Evolutionary conservation across 2,113 vertebrate genomes (phyloP), one percentile per base, ranked within the genome.

Genomic region (Brienomyrus brachyistius): DNA sequence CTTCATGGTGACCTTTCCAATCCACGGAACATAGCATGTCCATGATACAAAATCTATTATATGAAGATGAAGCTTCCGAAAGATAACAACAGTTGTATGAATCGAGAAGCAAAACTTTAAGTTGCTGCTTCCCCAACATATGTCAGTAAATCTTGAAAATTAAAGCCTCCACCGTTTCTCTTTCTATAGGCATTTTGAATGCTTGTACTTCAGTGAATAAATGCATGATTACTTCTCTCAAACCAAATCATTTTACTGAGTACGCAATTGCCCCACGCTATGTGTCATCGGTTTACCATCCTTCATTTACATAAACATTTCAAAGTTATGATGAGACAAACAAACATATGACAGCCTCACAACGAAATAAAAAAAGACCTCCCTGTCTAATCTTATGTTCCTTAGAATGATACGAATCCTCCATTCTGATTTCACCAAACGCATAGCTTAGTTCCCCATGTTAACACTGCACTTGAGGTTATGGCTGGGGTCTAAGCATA

Each of bases 391-490:
- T 82, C 70, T 21, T 31, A 54, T 70, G 31, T 31, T 48, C 48
- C 10, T 45, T 50, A 40, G 10, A 89, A 86, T 90, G 88, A 90
- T 66, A 89, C 90, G 89, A 92, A 91, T 91, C 87, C 59, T 90
- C 89, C 86, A 92, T 92, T 94, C 93, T 93, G 93, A 92, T 91
- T 93, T 90, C 91, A 93, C 94, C 93, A 94, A 94, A 91, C 11
- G 66, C 88, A 89, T 94, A 95, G 93, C 91, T 93, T 91, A 88
- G n/a, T 27, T 92, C 91, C 90, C 92, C 92, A 88, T 91, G 94
- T 91, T 91, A 91, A 92, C 90, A 92, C 45, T 86, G 89, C 91
- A 92, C 91, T 82, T 92, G 82, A 91, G 90, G 90, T 91, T 86
- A 86, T 52, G 27, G 48, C 19, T 48, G 8, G 7, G 74, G 74